Evolutionary conservation across 2,113 vertebrate species (phyloP), one percentile per base, ranked within the genome.

Genomic region (Plestiodon gilberti): DNA sequence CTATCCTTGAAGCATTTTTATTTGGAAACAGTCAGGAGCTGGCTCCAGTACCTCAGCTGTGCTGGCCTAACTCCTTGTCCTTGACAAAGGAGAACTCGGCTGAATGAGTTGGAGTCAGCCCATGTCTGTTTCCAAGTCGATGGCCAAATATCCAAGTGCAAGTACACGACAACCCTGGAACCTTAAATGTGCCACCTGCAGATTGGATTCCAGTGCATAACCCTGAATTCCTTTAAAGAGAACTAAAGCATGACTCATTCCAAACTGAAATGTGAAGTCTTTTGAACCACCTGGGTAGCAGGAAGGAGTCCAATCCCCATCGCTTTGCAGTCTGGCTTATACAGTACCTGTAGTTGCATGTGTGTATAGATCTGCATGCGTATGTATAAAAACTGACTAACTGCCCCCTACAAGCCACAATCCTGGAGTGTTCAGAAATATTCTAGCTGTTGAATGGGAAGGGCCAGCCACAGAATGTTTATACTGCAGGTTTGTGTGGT

Each of bases 71-170:
- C 91, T 93, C 83, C 93, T 93, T 93, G 93, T 94, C 93, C 91
- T 88, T 94, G 91, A 93, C 91, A 94, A 95, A 94, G 92, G 93
- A 94, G 93, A 94, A 92, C 93, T 35, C 89, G 86, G 93, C 93
- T 95, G 94, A 94, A 95, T 95, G 93, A 94, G 85, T 88, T 93
- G 93, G 94, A 94, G 83, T 88, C 89, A 91, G 88, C 91, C 93
- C 93, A 92, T 94, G 78, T 89, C 93, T 93, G 83, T 94, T 95
- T 95, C 95, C 94, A 95, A 92, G 81, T 4, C 78, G 90, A 90
- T 82, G 23, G 92, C 95, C 95, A 94, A 88, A 92, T 92, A 92
- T 95, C 94, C 92, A 90, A 95, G 89, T 93, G 93, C 93, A 92
- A 92, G 91, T 93, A 94, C 85, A 93, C 89, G 92, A 40, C 88